Evolutionary conservation across 2,113 vertebrate species (phyloP).

Genomic region (Cervus canadensis): DNA sequence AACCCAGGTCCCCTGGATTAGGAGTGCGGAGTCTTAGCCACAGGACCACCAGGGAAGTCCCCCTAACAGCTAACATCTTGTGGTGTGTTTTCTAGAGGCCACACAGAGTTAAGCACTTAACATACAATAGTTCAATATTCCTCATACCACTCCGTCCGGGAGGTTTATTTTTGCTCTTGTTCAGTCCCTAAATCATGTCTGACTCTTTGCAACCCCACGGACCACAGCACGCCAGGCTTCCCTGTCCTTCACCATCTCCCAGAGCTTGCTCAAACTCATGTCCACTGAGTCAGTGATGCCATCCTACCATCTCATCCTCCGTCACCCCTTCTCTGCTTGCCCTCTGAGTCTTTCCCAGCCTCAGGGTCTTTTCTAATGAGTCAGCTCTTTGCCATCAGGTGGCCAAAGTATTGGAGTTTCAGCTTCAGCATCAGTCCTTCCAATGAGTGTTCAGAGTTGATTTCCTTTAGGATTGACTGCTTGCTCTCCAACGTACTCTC

Average conservation of each 20-base stretch:
- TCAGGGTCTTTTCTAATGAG: not conserved
- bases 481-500: not conserved
- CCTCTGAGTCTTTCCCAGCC: not conserved
- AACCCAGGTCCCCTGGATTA: not conserved
- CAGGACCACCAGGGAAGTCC: not conserved
- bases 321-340: not conserved
- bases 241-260: not conserved
- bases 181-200: not conserved
- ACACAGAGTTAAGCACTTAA: not conserved
- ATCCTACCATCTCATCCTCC: not conserved
- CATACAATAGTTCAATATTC: not conserved
- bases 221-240: not conserved
- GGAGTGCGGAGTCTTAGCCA: not conserved
- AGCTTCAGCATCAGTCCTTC: not conserved
- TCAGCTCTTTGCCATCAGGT: not conserved
- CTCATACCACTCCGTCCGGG: not conserved
- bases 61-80: not conserved
- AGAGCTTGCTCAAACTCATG: not conserved
- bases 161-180: not conserved
- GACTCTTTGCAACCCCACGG: not conserved
- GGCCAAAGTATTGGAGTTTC: not conserved
- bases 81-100: not conserved
- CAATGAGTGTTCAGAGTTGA: not conserved
- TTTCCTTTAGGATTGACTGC: not conserved
- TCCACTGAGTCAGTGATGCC: not conserved